Evolutionary conservation across 2,797 vertebrate genomes (phyloP).

Genomic region (Neoniphon sammara): DNA sequence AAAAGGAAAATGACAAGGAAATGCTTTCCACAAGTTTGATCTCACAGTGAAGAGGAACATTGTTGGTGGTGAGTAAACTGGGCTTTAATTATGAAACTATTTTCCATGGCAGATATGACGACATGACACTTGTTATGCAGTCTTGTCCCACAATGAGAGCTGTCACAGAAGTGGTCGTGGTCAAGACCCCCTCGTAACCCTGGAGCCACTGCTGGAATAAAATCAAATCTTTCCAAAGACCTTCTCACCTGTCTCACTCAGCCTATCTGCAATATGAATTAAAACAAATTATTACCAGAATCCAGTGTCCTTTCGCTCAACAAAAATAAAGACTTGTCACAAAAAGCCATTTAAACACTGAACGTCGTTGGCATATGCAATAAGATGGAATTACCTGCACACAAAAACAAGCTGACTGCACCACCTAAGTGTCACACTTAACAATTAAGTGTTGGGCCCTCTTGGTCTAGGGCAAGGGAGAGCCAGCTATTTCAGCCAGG

Average conservation of each 20-base stretch:
- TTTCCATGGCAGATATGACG: neutral
- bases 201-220: neutral
- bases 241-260: neutral
- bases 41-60: neutral
- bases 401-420: neutral
- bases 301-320: neutral
- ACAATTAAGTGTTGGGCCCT: neutral
- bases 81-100: conserved; percentile 4
- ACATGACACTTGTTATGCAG: conserved; percentile 5
- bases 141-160: neutral
- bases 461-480: too few species aligned
- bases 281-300: neutral
- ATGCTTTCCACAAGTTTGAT: neutral
- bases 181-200: neutral
- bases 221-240: too few species aligned
- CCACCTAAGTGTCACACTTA: neutral
- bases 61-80: conserved; percentile 9
- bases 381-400: neutral
- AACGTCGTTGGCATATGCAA: neutral
- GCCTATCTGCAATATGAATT: conserved; percentile 11
- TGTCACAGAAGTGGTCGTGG: neutral
- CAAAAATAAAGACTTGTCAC: neutral
- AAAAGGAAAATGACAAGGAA: neutral
- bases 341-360: neutral
- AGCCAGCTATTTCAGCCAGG: neutral